These are phyloP conservation scores for Chlamydotis undulata DNA, from an alignment of 2,113 vertebrate species.

Conservation along the genomic window DNA sequence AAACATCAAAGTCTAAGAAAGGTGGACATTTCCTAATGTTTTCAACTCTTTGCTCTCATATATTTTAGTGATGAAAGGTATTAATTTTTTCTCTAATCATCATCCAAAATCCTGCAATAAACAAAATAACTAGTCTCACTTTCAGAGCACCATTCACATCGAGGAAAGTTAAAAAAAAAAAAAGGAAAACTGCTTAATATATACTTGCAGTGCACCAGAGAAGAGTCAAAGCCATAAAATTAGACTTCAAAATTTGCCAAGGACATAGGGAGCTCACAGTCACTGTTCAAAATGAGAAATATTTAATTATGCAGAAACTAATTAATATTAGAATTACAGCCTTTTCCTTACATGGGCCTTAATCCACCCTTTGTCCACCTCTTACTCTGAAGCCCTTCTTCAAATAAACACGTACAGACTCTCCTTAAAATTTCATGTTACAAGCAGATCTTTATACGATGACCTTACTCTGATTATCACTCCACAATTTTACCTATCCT, in stretches of 20 bases:
- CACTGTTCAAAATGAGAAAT: conserved; percentile 27
- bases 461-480: conserved; percentile 58
- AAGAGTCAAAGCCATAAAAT: conserved; percentile 44
- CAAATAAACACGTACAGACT: conserved; percentile 36
- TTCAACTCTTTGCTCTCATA: background rate
- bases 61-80: background rate
- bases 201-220: background rate
- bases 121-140: background rate
- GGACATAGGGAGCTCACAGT: conserved; percentile 35
- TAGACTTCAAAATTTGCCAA: conserved; percentile 29
- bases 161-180: background rate
- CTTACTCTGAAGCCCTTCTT: conserved; percentile 27
- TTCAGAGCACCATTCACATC: background rate
- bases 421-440: conserved; percentile 55
- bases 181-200: background rate
- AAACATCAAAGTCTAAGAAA: conserved; percentile 16
- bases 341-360: background rate
- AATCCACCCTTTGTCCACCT: conserved; percentile 35
- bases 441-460: conserved; percentile 5
- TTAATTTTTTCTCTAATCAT: conserved; percentile 20
- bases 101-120: background rate
- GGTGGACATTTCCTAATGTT: background rate
- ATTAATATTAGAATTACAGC: conserved; percentile 55
- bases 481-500: background rate
- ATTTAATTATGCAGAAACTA: conserved; percentile 67